These are phyloP conservation scores for Hemithea aestivaria DNA, from an alignment of 2,888 invertebrate species.

Conservation along the genomic window DNA sequence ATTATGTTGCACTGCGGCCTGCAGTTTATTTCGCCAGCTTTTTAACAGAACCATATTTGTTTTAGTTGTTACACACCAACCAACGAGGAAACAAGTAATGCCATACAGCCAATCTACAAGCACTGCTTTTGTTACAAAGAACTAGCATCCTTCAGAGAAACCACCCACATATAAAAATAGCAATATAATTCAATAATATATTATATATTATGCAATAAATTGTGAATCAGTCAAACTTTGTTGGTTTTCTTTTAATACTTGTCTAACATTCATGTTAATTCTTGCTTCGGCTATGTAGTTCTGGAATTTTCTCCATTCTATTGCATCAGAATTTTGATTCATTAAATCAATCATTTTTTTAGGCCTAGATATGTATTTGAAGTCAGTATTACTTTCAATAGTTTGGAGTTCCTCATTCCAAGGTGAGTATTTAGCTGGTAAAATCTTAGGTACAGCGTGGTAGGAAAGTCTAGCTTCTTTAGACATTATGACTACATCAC, in stretches of 20 bases:
- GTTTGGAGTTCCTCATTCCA: slow-evolving; percentile 60
- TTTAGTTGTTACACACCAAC: slow-evolving; percentile 60
- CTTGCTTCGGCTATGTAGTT: slow-evolving; percentile 85
- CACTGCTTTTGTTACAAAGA: slow-evolving; percentile 7
- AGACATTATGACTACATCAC: slow-evolving; percentile 96
- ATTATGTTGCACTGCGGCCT: no score
- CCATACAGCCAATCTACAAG: slow-evolving; percentile 14
- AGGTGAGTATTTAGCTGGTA: slow-evolving; percentile 66
- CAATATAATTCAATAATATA: slow-evolving; percentile 22
- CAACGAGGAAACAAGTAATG: slow-evolving; percentile 31
- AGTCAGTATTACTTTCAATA: slow-evolving; percentile 20
- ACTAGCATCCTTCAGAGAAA: slow-evolving; percentile 6
- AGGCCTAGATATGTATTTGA: slow-evolving; percentile 44
- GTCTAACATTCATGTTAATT: slow-evolving; percentile 96
- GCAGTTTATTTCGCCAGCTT: no score
- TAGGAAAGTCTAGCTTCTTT: slow-evolving; percentile 90
- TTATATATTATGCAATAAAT: slow-evolving; percentile 27
- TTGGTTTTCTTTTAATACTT: slow-evolving; percentile 86
- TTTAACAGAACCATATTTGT: no score
- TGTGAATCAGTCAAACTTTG: slow-evolving; percentile 47
- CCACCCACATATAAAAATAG: slow-evolving; percentile 22
- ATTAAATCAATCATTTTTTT: slow-evolving; percentile 33
- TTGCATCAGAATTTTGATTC: slow-evolving; percentile 40
- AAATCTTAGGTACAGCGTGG: slow-evolving; percentile 95
- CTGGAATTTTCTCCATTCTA: slow-evolving; percentile 75